Evolutionary conservation across 2,113 vertebrate species (phyloP).

Genomic region (Microcebus jonahi): DNA sequence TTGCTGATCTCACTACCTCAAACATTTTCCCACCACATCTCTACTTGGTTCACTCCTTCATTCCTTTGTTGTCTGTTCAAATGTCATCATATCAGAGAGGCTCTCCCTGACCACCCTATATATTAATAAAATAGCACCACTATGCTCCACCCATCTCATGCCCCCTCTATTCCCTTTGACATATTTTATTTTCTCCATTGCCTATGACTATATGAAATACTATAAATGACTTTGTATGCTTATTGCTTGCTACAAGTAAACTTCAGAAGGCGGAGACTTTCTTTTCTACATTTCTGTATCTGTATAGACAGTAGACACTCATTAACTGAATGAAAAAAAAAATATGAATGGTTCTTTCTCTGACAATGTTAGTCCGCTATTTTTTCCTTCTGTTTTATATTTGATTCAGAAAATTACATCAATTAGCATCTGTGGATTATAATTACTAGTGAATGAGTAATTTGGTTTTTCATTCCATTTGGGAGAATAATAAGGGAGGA

Average conservation of each 20-base stretch:
- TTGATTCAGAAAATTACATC: background rate
- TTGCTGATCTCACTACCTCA: background rate
- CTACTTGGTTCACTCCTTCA: background rate
- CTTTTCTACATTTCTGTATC: background rate
- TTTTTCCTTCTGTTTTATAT: background rate
- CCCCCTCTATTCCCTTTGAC: background rate
- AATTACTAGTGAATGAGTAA: background rate
- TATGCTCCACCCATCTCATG: too few species aligned
- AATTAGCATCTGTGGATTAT: background rate
- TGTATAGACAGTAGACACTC: background rate
- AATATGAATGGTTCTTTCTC: background rate
- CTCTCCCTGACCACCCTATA: background rate
- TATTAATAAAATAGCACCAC: background rate
- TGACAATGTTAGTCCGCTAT: background rate
- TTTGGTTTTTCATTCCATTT: background rate
- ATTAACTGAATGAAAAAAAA: background rate
- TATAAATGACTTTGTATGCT: background rate
- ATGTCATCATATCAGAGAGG: background rate
- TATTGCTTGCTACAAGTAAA: background rate
- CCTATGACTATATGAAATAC: background rate
- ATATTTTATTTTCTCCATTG: background rate
- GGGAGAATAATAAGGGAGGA: background rate
- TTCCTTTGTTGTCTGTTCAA: background rate
- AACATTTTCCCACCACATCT: background rate
- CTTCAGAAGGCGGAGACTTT: background rate